Evolutionary conservation across 2,888 invertebrate species (phyloP).

Genomic region (Norana najaformis): DNA sequence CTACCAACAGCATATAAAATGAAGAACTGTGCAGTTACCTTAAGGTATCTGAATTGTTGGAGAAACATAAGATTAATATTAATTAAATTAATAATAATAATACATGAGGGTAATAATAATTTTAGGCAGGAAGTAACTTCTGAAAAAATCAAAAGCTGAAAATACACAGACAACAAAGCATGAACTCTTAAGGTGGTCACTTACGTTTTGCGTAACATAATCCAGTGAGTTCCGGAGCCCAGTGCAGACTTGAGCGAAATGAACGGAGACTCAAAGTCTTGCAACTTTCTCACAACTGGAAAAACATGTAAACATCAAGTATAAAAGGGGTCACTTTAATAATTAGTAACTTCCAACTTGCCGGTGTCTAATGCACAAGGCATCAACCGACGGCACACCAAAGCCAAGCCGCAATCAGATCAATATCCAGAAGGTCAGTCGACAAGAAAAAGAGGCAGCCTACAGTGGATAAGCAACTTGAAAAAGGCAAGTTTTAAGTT

Average conservation of each 20-base stretch:
- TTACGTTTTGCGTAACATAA: conserved; percentile 84
- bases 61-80: too few species aligned
- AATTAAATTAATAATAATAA: too few species aligned
- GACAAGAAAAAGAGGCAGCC: too few species aligned
- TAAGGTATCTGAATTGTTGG: neutral
- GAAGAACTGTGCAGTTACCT: neutral
- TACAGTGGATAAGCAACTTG: too few species aligned
- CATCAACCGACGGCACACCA: too few species aligned
- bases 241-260: conserved; percentile 81
- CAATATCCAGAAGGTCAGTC: too few species aligned
- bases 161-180: too few species aligned
- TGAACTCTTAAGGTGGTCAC: conserved; percentile 37
- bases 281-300: conserved; percentile 80
- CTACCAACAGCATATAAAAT: too few species aligned
- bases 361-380: neutral
- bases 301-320: conserved; percentile 24
- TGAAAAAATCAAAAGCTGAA: too few species aligned
- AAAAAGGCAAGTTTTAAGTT: too few species aligned
- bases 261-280: conserved; percentile 95
- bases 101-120: neutral
- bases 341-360: neutral
- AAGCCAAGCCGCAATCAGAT: too few species aligned
- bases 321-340: neutral
- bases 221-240: conserved; percentile 71
- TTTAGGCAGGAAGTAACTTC: neutral